These are phyloP conservation scores for Menidia beryllina DNA, from an alignment of 2,113 vertebrate genomes.

Conservation along the genomic window DNA sequence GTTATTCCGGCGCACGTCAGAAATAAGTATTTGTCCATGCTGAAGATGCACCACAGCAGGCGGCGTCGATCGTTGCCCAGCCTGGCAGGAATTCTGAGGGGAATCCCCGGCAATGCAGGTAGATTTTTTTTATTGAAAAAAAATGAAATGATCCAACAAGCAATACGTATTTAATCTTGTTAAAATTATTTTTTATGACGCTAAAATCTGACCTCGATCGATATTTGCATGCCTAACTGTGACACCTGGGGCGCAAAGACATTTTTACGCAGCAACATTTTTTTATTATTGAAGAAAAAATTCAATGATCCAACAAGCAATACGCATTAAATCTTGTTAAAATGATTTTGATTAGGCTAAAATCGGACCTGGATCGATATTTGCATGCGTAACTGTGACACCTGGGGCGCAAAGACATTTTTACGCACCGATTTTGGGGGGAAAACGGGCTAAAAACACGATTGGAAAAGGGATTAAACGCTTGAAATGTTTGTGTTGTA, in stretches of 20 bases:
- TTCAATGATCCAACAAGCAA: too few species aligned
- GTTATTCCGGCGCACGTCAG: constrained; percentile 87
- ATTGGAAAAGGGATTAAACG: background rate
- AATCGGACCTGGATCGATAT: background rate
- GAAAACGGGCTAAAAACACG: background rate
- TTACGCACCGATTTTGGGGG: constrained; percentile 30
- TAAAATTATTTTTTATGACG: background rate
- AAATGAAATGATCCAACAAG: too few species aligned
- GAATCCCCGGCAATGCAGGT: constrained; percentile 89
- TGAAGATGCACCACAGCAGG: constrained; percentile 86
- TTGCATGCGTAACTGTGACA: constrained; percentile 37
- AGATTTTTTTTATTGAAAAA: too few species aligned
- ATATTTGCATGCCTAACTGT: constrained; percentile 32
- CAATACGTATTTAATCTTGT: background rate
- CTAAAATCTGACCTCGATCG: accelerated
- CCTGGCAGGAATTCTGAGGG: constrained; percentile 88
- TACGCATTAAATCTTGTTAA: background rate
- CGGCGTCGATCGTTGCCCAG: constrained; percentile 88
- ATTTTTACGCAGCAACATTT: constrained; percentile 44
- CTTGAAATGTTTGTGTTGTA: constrained; percentile 50
- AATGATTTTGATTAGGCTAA: background rate
- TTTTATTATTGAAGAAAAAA: too few species aligned
- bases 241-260: background rate
- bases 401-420: background rate
- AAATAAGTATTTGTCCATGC: constrained; percentile 88